Conservation (phyloP, 2,888 invertebrate genomes). For the Trypoxylon attenuatum region DNA sequence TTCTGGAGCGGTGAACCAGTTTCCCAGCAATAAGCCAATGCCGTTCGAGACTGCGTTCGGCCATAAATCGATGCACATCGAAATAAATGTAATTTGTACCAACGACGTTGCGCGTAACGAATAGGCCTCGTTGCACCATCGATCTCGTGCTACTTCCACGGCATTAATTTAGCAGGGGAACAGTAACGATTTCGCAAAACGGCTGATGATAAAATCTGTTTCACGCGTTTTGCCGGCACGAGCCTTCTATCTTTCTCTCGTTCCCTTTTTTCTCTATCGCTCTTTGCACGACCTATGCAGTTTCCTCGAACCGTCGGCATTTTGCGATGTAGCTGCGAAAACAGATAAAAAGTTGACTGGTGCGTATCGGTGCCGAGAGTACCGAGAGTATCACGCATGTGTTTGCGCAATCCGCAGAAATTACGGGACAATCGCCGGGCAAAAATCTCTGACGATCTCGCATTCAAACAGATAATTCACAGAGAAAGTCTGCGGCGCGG, state of each 20-base stretch:
- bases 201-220: slow-evolving; percentile 27
- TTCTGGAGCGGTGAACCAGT: too few relatives aligned
- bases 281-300: too few relatives aligned
- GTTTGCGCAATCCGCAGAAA: too few relatives aligned
- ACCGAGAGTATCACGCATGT: slow-evolving; percentile 18
- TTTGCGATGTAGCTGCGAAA: slow-evolving; percentile 20
- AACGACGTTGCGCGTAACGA: not conserved
- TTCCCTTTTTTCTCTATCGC: too few relatives aligned
- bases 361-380: not conserved
- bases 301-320: slow-evolving; percentile 12
- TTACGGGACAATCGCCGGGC: too few relatives aligned
- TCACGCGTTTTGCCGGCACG: not conserved
- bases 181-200: slow-evolving; percentile 21
- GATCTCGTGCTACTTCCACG: slow-evolving; percentile 22
- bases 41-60: not conserved
- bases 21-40: not conserved
- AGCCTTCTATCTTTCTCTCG: slow-evolving; percentile 12
- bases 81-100: slow-evolving; percentile 12
- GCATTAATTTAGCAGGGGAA: not conserved
- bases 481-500: too few relatives aligned
- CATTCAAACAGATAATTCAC: too few relatives aligned
- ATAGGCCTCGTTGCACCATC: not conserved
- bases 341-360: slow-evolving; percentile 39
- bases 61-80: not conserved
- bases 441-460: too few relatives aligned